Evolutionary conservation across 1,140 invertebrate species (phyloP).

Genomic region (Triops cancriformis): DNA sequence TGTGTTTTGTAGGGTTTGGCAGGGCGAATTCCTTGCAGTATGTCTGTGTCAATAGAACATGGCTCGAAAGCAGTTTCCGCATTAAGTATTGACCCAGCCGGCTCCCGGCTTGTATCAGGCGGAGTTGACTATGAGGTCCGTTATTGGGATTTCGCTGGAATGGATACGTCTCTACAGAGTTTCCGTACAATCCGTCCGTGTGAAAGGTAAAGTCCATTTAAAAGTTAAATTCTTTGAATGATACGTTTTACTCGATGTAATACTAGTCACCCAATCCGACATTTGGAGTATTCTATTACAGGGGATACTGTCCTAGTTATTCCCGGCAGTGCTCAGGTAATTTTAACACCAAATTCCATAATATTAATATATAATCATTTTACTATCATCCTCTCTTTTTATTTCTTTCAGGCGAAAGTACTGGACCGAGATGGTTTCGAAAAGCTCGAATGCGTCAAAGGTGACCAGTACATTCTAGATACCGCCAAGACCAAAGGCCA

Average conservation of each 20-base stretch:
- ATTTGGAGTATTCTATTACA: constrained; percentile 82
- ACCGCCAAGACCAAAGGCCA: constrained; percentile 94
- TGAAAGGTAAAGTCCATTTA: constrained; percentile 54
- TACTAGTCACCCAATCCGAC: constrained; percentile 73
- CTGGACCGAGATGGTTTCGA: constrained; percentile 94
- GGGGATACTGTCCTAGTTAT: constrained; percentile 91
- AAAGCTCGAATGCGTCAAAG: constrained; percentile 88
- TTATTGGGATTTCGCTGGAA: constrained; percentile 97
- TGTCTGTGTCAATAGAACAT: constrained; percentile 75
- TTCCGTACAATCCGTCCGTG: constrained; percentile 88
- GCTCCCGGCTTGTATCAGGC: constrained; percentile 83
- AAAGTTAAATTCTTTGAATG: constrained; percentile 2
- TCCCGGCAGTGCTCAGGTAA: constrained; percentile 59
- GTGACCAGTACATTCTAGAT: constrained; percentile 93
- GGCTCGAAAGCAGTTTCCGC: constrained; percentile 79
- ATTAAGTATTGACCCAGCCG: constrained; percentile 81
- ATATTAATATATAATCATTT: not conserved
- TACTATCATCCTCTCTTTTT: not conserved
- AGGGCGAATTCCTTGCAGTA: constrained; percentile 62
- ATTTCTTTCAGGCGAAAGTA: constrained; percentile 63
- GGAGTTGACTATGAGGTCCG: constrained; percentile 90
- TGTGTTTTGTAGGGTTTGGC: constrained; percentile 36
- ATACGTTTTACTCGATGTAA: constrained; percentile 30
- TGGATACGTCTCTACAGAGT: constrained; percentile 82
- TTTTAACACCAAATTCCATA: not conserved